These are phyloP conservation scores for Acanthornis magna DNA, from an alignment of 2,797 vertebrate species.

Conservation along the genomic window DNA sequence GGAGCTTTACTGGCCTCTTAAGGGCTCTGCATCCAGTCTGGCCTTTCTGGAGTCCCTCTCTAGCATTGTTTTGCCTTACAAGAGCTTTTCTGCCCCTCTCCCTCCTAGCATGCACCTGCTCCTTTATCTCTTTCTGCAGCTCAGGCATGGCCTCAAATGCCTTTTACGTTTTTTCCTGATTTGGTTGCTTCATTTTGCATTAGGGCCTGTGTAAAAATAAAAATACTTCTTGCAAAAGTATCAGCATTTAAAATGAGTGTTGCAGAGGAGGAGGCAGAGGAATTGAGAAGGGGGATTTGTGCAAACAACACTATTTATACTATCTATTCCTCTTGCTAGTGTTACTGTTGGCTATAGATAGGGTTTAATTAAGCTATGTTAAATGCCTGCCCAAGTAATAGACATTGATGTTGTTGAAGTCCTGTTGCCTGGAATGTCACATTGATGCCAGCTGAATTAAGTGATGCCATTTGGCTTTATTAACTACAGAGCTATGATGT, in stretches of 20 bases:
- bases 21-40: not conserved
- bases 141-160: not conserved
- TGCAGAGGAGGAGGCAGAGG: slow-evolving; percentile 40
- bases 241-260: slow-evolving; percentile 19
- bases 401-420: slow-evolving; percentile 38
- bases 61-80: not conserved
- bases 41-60: not conserved
- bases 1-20: not conserved
- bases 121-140: slow-evolving; percentile 27
- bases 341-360: slow-evolving; percentile 71
- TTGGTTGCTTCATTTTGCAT: slow-evolving; percentile 27
- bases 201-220: slow-evolving; percentile 6
- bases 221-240: slow-evolving; percentile 23
- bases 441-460: slow-evolving; percentile 53
- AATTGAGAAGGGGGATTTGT: slow-evolving; percentile 51
- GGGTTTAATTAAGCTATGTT: slow-evolving; percentile 63
- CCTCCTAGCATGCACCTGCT: slow-evolving; percentile 24
- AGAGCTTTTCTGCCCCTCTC: not conserved
- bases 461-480: slow-evolving; percentile 35
- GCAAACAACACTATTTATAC: slow-evolving; percentile 41
- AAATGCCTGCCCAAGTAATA: slow-evolving; percentile 47
- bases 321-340: slow-evolving; percentile 54
- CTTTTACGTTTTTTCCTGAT: not conserved
- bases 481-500: not conserved
- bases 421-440: slow-evolving; percentile 52